Conservation (phyloP, 2,888 invertebrate species). For the Agrilus mali region DNA sequence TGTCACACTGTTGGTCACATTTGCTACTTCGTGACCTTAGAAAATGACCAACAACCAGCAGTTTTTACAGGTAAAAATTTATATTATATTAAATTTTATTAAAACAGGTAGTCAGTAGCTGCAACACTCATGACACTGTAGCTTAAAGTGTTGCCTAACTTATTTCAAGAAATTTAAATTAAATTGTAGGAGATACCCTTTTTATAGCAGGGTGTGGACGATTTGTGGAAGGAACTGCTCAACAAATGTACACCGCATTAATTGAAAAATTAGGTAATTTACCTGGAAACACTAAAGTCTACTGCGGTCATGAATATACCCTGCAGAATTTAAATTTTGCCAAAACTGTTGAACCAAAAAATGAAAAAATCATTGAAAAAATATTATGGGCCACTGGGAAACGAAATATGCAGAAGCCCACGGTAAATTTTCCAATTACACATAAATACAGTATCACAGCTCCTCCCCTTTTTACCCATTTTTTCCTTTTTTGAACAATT, state of each 20-base stretch:
- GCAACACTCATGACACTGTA: no score
- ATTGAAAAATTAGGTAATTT: conserved; percentile 64
- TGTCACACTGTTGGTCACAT: conserved; percentile 95
- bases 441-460: not conserved
- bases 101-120: no score
- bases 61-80: conserved; percentile 72
- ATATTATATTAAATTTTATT: no score
- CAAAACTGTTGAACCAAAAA: conserved; percentile 72
- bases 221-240: conserved; percentile 94
- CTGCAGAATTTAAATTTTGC: conserved; percentile 83
- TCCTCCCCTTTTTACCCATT: not conserved
- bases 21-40: conserved; percentile 71
- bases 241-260: conserved; percentile 86
- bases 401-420: conserved; percentile 54
- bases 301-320: conserved; percentile 97
- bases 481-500: not conserved
- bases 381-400: conserved; percentile 59
- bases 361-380: conserved; percentile 52
- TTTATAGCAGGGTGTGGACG: conserved; percentile 93
- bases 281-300: conserved; percentile 79
- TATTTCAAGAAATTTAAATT: no score
- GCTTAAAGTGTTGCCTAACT: no score
- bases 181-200: conserved; percentile 75
- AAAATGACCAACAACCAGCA: conserved; percentile 42
- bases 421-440: conserved; percentile 40